Conservation (phyloP, 2,797 vertebrate species). For the Scolopax rusticola region DNA sequence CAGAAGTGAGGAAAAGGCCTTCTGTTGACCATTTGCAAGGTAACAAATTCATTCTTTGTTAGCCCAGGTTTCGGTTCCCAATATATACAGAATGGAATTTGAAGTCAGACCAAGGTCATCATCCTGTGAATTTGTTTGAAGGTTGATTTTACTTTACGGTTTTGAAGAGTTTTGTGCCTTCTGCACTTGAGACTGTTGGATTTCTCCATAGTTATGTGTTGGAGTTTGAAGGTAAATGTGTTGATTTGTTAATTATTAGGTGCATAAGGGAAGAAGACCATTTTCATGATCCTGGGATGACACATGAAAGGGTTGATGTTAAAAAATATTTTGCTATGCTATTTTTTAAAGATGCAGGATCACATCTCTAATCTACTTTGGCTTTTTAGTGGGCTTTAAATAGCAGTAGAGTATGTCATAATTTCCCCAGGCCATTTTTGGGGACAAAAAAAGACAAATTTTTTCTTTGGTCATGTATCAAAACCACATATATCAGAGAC, state of each 20-base stretch:
- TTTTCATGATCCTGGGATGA: conserved; percentile 18
- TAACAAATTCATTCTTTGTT: conserved; percentile 16
- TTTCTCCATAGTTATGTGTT: conserved; percentile 50
- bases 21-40: not conserved
- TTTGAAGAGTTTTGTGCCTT: conserved; percentile 52
- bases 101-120: conserved; percentile 34
- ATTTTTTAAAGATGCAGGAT: not conserved
- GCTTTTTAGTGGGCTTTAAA: not conserved
- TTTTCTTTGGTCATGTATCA: not conserved
- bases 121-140: conserved; percentile 51
- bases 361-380: not conserved
- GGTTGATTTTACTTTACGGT: conserved; percentile 35
- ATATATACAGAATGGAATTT: conserved; percentile 20
- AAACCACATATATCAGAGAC: not conserved
- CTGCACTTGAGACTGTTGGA: conserved; percentile 13
- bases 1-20: not conserved
- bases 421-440: not conserved
- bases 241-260: conserved; percentile 27
- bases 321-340: not conserved
- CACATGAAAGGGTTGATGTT: not conserved
- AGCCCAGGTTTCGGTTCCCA: conserved; percentile 41
- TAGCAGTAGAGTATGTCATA: not conserved
- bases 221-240: conserved; percentile 49
- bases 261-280: conserved; percentile 32
- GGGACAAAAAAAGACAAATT: not conserved